Base-by-base conservation (phyloP, 2,113 vertebrate genomes). In the Puntigrus tetrazona region DNA sequence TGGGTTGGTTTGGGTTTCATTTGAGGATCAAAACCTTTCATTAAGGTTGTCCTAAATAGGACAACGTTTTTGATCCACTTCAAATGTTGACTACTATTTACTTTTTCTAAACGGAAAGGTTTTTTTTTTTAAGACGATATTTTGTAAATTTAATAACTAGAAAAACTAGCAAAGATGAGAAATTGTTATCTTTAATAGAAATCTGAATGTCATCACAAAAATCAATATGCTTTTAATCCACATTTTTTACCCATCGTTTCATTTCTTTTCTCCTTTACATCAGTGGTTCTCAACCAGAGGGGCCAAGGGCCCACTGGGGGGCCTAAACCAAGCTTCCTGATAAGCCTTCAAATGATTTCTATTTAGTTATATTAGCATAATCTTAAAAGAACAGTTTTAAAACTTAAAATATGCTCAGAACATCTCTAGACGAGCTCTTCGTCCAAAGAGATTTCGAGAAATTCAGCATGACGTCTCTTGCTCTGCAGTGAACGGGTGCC, bases 111-210 rank as follows among this genome's bases (percentile, higher is more conserved):
- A 61, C 69, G 43, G 22, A 61, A 78, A 8, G 25, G 31, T 38
- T 72, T 65, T 82, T 41, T 38, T 72, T 65, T 82, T 86, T 1
- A 77, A 45, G 5, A 75, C 4, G 9, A 59, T 61, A 70, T 77
- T 59, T 75, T 43, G 38, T 79, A 52, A 16, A 50, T 55, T 81
- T 84, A 20, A 61, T 57, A 50, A 47, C 45, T 47, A 82, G 36
- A 81, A n/a, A 55, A 77, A 55, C 47, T 41, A 38, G 25, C 78
- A 65, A 45, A 81, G 27, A 81, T 7, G 55, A 65, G 29, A 77
- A 84, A 50, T 52, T n/a, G n/a, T n/a, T 29, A 69, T 29, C 81
- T n/a, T 70, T 84, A 43, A 59, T 3, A 50, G 67, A 31, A 85
- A 41, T 45, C 3, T 70, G 9, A 72, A 57, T 65, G 78, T 63